Percentiles rank a stretch among this genome's conserved stretches.
Evolutionary conservation across 2,797 vertebrate species (phyloP).

Genomic region (Fundulus diaphanus): DNA sequence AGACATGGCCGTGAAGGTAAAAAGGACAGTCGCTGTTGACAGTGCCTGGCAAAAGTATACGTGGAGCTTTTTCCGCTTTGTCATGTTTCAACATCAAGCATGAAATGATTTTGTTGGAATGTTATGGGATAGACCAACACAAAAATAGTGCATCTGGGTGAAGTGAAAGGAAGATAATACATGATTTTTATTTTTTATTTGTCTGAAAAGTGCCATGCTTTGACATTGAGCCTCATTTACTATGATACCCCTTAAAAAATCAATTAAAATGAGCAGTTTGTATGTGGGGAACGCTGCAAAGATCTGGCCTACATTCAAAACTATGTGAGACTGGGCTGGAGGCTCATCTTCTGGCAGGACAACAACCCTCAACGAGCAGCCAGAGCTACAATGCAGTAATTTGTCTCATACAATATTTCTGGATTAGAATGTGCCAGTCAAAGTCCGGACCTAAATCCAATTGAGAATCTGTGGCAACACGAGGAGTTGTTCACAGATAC

Average conservation of each 20-base stretch:
- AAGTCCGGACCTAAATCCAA: background rate
- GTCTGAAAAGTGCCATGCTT: background rate
- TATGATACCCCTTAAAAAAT: background rate
- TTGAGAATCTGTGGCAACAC: background rate
- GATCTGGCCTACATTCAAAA: no score
- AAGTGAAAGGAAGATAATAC: background rate
- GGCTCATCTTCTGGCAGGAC: background rate
- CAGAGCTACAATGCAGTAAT: background rate
- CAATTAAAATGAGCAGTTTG: no score
- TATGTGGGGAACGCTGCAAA: no score
- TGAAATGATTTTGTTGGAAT: background rate
- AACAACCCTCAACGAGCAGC: background rate
- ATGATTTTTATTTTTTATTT: no score
- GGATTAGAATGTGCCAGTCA: background rate
- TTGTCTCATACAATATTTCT: background rate
- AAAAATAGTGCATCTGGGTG: background rate
- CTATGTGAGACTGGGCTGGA: no score
- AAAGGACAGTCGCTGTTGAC: background rate
- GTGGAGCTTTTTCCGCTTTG: background rate
- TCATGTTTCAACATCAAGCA: background rate
- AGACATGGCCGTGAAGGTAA: conserved; percentile 88
- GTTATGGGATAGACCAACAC: background rate
- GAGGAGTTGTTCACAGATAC: background rate
- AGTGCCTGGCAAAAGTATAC: background rate
- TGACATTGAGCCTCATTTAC: background rate